A percentile compares a stretch with the other conserved stretches of the same genome.
Conservation (phyloP, 2,888 invertebrate genomes). For the Hirtodrosophila cameraria region DNA sequence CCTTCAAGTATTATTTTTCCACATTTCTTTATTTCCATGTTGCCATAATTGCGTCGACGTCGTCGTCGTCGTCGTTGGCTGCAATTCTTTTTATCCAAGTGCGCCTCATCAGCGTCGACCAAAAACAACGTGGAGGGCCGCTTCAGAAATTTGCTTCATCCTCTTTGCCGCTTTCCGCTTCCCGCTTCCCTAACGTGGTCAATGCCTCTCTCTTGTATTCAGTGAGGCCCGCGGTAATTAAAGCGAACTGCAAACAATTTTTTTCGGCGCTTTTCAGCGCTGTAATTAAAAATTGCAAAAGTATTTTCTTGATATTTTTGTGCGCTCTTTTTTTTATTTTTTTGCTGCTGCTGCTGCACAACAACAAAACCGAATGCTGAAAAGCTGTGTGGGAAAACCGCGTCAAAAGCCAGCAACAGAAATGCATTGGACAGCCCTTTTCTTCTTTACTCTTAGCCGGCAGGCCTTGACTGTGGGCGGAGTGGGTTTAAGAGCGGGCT, state of each 20-base stretch:
- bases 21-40: slow-evolving; percentile 73
- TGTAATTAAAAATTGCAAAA: slow-evolving; percentile 78
- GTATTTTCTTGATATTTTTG: slow-evolving; percentile 44
- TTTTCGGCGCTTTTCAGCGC: slow-evolving; percentile 74
- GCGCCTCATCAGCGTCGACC: slow-evolving; percentile 70
- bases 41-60: slow-evolving; percentile 71
- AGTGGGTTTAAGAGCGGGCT: no score
- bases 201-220: slow-evolving; percentile 5
- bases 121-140: slow-evolving; percentile 37
- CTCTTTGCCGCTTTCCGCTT: slow-evolving; percentile 7
- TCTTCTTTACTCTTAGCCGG: slow-evolving; percentile 5
- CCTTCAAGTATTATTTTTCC: slow-evolving; percentile 73
- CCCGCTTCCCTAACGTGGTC: slow-evolving; percentile 1
- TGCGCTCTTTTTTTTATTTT: slow-evolving; percentile 25
- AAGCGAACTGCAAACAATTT: slow-evolving; percentile 68
- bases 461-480: slow-evolving; percentile 47
- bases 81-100: slow-evolving; percentile 77
- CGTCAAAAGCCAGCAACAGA: slow-evolving; percentile 76
- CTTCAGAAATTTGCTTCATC: slow-evolving; percentile 38
- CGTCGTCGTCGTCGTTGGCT: slow-evolving; percentile 38
- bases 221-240: slow-evolving; percentile 66
- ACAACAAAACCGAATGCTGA: slow-evolving; percentile 52
- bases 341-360: slow-evolving; percentile 31
- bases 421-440: slow-evolving; percentile 65
- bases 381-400: slow-evolving; percentile 70